phyloP scores from a whole-genome alignment of 2,797 vertebrate species.

The Spea hammondii region DNA sequence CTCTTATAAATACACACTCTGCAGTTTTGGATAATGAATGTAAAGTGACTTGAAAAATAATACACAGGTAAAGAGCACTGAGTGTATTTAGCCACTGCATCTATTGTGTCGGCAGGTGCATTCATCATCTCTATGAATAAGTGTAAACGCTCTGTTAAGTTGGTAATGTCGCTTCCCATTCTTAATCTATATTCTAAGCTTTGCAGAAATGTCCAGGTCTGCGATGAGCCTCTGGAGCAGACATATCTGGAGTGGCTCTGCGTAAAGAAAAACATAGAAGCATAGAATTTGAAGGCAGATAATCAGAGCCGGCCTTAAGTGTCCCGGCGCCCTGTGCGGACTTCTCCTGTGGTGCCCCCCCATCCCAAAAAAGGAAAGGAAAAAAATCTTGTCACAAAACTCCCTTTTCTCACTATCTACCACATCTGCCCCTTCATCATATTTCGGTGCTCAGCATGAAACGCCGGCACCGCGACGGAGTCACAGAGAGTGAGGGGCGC shows the following conservation, averaged over 20 bases:
- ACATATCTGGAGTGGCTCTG: constrained; percentile 18
- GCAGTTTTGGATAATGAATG: neutral
- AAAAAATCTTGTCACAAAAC: too few relatives aligned
- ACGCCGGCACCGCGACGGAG: too few relatives aligned
- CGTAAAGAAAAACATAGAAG: neutral
- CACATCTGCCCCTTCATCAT: too few relatives aligned
- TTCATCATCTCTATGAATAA: constrained; percentile 17
- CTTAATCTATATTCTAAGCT: neutral
- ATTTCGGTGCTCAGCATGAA: too few relatives aligned
- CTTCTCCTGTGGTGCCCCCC: too few relatives aligned
- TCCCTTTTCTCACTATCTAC: too few relatives aligned
- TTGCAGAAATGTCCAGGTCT: constrained; percentile 13
- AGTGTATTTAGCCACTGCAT: constrained; percentile 8
- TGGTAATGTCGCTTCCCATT: neutral
- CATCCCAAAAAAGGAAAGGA: too few relatives aligned
- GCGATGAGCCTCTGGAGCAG: constrained; percentile 15
- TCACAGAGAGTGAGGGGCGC: too few relatives aligned
- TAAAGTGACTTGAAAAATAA: neutral
- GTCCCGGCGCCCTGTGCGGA: too few relatives aligned
- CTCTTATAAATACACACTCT: neutral
- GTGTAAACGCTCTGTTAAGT: constrained; percentile 9
- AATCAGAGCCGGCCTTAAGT: too few relatives aligned
- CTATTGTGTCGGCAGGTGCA: constrained; percentile 8
- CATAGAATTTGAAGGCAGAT: neutral
- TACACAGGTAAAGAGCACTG: constrained; percentile 4